Base-by-base conservation (phyloP, 2,113 vertebrate species). In the Puma concolor region DNA sequence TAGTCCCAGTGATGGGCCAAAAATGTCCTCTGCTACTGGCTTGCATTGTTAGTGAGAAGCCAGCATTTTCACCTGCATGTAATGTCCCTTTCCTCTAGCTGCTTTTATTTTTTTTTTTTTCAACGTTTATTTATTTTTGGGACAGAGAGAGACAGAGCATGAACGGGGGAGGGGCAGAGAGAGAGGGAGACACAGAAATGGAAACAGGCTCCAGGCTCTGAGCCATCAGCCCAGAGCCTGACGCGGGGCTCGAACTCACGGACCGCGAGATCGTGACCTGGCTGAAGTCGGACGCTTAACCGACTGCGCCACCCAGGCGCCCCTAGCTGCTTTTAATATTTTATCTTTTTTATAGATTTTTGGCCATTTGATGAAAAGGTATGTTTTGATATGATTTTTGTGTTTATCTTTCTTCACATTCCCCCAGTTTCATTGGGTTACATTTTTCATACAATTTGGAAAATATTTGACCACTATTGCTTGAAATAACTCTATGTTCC, bases 301-400 rank as follows among this genome's bases (percentile, higher is more conserved):
- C n/a, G n/a, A n/a, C n/a, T n/a, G n/a, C n/a, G n/a, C n/a, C n/a
- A n/a, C n/a, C n/a, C n/a, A n/a, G n/a, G n/a, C n/a, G n/a, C n/a
- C n/a, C n/a, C n/a, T 80, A 29, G 4, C 12, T 89, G 31, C 66
- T 91, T 94, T 80, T 87, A 81, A 60, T 11, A 31, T 44, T 64
- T 84, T 92, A 50, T 84, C 21, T 82, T 97, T 71, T 88, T 60
- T 13, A n/a, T 64, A 64, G 41, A 33, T 52, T 74, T 96, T 72
- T 57, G 72, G 21, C 36, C 66, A 80, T 81, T 85, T 84, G n/a
- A 66, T 74, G 71, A 94, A 27, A 7, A 88, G 12, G 10, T 64
- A 44, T 7, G 50, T 57, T 74, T 91, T 69, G 54, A 64, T 52
- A 6, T 27, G 19, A 8, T 89, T 29, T 82, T 76, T 90, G 44